Evolutionary conservation across 2,888 invertebrate species (phyloP).

Genomic region (Hermaeophaga mercurialis): DNA sequence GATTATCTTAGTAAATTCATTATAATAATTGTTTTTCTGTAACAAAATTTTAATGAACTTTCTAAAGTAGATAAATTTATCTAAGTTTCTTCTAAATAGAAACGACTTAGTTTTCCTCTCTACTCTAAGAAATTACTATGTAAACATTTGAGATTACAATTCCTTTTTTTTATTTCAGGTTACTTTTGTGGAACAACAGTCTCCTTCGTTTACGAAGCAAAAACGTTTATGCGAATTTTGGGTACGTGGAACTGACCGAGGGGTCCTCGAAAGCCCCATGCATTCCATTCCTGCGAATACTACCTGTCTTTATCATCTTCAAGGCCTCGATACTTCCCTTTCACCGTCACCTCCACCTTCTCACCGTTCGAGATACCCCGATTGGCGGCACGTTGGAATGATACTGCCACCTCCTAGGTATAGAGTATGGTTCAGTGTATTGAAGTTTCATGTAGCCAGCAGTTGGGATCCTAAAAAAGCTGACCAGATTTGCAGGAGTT

Average conservation of each 20-base stretch:
- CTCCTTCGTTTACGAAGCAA: conserved; percentile 82
- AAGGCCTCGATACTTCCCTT: conserved; percentile 66
- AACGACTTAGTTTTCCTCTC: too few relatives aligned
- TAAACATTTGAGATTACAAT: too few relatives aligned
- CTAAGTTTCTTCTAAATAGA: too few relatives aligned
- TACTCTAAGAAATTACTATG: too few relatives aligned
- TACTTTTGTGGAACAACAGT: conserved; percentile 81
- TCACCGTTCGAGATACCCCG: conserved; percentile 59
- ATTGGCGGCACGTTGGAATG: conserved; percentile 61
- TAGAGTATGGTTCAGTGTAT: conserved; percentile 83
- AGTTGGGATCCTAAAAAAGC: conserved; percentile 68
- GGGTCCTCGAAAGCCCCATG: conserved; percentile 81
- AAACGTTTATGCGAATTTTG: conserved; percentile 86
- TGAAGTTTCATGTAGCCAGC: conserved; percentile 78
- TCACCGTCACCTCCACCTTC: conserved; percentile 59
- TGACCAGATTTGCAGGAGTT: conserved; percentile 78
- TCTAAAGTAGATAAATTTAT: too few relatives aligned
- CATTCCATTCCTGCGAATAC: conserved; percentile 88
- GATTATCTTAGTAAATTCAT: too few relatives aligned
- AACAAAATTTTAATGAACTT: too few relatives aligned
- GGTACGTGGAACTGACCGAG: conserved; percentile 79
- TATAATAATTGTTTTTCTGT: too few relatives aligned
- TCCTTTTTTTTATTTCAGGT: conserved; percentile 66
- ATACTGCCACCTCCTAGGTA: conserved; percentile 69
- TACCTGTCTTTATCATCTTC: conserved; percentile 85